Conservation (phyloP, 2,113 vertebrate species). For the Sprattus sprattus region DNA sequence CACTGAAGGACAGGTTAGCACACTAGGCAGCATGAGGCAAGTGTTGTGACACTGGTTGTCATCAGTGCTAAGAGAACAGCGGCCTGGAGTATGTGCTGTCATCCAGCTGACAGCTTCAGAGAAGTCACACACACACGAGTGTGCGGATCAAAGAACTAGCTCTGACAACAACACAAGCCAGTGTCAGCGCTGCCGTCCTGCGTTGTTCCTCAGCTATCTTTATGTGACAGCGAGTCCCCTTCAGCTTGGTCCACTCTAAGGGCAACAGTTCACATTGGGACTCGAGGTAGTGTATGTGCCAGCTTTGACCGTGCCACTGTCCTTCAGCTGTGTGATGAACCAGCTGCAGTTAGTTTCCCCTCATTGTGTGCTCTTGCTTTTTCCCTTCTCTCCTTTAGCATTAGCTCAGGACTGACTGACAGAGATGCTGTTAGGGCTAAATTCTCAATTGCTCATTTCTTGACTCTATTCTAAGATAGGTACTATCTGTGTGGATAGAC, state of each 20-base stretch:
- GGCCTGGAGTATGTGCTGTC: not conserved
- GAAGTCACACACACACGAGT: not conserved
- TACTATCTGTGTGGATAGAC: not conserved
- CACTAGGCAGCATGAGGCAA: not conserved
- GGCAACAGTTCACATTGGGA: not conserved
- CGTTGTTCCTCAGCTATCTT: not conserved
- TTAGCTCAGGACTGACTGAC: not conserved
- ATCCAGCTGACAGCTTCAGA: not conserved
- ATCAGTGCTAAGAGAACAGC: not conserved
- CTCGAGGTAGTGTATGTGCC: not conserved
- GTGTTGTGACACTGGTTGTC: conserved; percentile 9
- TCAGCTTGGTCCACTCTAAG: not conserved
- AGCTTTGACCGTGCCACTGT: not conserved
- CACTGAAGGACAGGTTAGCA: not conserved
- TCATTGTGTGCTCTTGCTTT: not conserved
- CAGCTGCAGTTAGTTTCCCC: not conserved
- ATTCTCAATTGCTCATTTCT: not conserved
- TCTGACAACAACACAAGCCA: not conserved
- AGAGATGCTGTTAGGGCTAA: not conserved
- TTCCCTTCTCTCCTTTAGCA: not conserved
- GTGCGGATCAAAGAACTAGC: not conserved
- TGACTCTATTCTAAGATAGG: not conserved
- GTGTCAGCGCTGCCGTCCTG: not conserved
- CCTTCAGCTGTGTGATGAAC: not conserved
- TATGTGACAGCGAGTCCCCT: not conserved